Evolutionary conservation across 53 echinoderm and acorn worm species (phyloP).

Genomic region (Paracentrotus lividus): DNA sequence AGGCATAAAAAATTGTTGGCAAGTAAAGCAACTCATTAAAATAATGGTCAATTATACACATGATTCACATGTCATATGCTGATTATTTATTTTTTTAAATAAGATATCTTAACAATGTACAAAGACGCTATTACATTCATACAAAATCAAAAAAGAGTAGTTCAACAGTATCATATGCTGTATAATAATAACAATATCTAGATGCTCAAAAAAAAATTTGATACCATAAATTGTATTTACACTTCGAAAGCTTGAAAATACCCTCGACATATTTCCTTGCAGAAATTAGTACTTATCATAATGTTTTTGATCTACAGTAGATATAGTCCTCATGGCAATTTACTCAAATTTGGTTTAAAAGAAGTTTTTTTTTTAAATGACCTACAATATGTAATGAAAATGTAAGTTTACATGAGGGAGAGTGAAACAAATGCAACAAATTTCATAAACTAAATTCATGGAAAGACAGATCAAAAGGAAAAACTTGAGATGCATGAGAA

Average conservation of each 20-base stretch:
- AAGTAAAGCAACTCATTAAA: no score
- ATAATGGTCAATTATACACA: neutral
- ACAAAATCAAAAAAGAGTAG: conserved; percentile 34
- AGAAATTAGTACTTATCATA: conserved; percentile 49
- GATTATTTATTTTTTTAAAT: conserved; percentile 64
- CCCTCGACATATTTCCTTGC: neutral
- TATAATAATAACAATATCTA: conserved; percentile 24
- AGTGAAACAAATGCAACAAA: neutral
- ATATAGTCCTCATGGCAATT: neutral
- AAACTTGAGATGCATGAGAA: neutral
- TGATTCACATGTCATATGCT: conserved; percentile 26
- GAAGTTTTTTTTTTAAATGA: no score
- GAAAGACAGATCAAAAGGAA: neutral
- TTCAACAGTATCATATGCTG: conserved; percentile 31
- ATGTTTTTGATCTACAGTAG: neutral
- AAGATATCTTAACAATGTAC: conserved; percentile 67
- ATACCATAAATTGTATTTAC: conserved; percentile 50
- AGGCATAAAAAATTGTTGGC: no score
- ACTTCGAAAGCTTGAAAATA: conserved; percentile 37
- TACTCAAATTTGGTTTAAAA: no score
- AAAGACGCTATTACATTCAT: conserved; percentile 57
- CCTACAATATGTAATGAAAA: no score
- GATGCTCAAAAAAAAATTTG: conserved; percentile 35
- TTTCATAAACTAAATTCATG: neutral
- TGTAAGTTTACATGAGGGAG: neutral